phyloP scores from a whole-genome alignment of 2,797 vertebrate species.

The Mareca penelope region DNA sequence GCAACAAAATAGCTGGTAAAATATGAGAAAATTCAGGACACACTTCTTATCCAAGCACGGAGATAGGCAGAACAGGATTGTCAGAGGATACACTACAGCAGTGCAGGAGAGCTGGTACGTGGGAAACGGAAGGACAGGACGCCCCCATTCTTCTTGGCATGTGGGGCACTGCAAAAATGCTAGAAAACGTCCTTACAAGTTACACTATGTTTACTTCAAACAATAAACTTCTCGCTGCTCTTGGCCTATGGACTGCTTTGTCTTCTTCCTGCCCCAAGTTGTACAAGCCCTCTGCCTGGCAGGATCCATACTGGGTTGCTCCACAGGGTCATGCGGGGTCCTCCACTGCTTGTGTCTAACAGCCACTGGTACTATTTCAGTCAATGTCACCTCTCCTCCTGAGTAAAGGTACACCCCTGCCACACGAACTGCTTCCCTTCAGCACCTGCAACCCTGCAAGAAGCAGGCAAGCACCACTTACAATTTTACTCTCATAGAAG shows the following conservation, averaged over 20 bases:
- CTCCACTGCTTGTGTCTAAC: neutral
- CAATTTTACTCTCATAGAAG: slow-evolving; percentile 99
- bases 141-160: neutral
- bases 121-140: neutral
- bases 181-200: neutral
- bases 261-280: neutral
- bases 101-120: neutral
- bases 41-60: neutral
- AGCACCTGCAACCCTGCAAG: neutral
- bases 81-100: neutral
- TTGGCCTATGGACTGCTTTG: neutral
- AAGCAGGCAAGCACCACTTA: slow-evolving; percentile 76
- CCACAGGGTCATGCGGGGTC: neutral
- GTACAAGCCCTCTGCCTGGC: neutral
- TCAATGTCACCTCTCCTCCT: neutral
- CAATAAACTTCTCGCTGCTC: neutral
- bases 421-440: neutral
- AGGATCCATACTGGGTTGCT: neutral
- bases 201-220: neutral
- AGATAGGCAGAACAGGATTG: neutral
- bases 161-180: neutral
- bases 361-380: neutral
- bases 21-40: neutral
- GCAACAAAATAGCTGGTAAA: neutral
- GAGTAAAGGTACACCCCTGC: neutral